Percentiles rank a stretch among this genome's conserved stretches.
These are phyloP conservation scores for Artemisiospiza belli DNA, from an alignment of 2,113 vertebrate species.

Conservation along the genomic window DNA sequence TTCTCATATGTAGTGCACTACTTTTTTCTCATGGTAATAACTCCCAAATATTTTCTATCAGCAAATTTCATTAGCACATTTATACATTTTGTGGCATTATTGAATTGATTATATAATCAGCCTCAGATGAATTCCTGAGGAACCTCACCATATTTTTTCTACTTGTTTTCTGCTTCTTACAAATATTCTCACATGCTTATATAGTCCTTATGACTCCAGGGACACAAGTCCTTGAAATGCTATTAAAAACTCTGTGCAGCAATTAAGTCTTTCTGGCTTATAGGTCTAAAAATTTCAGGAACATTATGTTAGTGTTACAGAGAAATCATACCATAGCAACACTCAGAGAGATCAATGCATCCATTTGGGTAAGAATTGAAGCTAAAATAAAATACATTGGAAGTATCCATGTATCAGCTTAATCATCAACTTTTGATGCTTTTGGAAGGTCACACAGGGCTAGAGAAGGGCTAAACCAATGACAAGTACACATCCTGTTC, in stretches of 20 bases:
- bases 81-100: not conserved
- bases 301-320: not conserved
- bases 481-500: not conserved
- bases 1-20: not conserved
- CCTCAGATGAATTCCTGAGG: not conserved
- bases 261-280: not conserved
- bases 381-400: not conserved
- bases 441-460: not conserved
- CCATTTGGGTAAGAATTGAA: not conserved
- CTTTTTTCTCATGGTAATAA: not conserved
- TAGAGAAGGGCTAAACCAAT: not conserved
- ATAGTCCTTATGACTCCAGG: not conserved
- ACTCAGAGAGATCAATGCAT: not conserved
- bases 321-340: slow-evolving; percentile 6
- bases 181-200: not conserved
- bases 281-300: not conserved
- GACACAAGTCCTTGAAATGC: not conserved
- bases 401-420: not conserved
- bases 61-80: not conserved
- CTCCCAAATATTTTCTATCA: not conserved
- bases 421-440: not conserved
- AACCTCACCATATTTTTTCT: not conserved
- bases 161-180: not conserved
- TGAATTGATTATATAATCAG: not conserved
- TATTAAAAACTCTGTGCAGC: not conserved